Conservation (phyloP, 2,888 invertebrate genomes). For the Fragum sueziense region DNA sequence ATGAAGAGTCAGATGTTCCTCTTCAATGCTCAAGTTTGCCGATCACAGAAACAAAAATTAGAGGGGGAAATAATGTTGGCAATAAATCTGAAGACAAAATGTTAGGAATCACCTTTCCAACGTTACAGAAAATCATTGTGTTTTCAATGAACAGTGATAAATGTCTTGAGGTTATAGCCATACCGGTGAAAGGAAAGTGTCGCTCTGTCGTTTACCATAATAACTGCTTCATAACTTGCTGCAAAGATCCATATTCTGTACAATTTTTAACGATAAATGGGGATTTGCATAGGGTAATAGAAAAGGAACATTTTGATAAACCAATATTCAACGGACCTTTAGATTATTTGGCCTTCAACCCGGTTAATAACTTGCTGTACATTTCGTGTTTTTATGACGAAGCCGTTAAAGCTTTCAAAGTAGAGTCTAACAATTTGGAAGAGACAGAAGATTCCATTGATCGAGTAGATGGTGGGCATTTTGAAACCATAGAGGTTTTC, state of each 20-base stretch:
- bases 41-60: too few species aligned
- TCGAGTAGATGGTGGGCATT: neutral
- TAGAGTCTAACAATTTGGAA: too few species aligned
- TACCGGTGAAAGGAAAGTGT: neutral
- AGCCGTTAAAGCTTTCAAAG: neutral
- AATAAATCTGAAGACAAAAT: too few species aligned
- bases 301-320: neutral
- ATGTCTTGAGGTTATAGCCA: neutral
- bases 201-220: neutral
- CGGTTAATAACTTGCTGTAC: neutral
- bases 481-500: neutral
- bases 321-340: neutral
- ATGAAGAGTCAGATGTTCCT: too few species aligned
- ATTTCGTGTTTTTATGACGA: neutral
- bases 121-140: neutral
- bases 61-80: too few species aligned
- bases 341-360: neutral
- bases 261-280: neutral
- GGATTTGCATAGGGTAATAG: neutral
- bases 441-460: too few species aligned
- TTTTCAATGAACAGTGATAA: neutral
- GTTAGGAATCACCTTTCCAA: neutral
- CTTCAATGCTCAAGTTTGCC: too few species aligned
- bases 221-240: neutral
- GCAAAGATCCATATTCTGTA: neutral